Percentiles rank a stretch among this genome's conserved stretches.
Evolutionary conservation across 1,140 invertebrate genomes (phyloP).

Genomic region (Galleria mellonella): DNA sequence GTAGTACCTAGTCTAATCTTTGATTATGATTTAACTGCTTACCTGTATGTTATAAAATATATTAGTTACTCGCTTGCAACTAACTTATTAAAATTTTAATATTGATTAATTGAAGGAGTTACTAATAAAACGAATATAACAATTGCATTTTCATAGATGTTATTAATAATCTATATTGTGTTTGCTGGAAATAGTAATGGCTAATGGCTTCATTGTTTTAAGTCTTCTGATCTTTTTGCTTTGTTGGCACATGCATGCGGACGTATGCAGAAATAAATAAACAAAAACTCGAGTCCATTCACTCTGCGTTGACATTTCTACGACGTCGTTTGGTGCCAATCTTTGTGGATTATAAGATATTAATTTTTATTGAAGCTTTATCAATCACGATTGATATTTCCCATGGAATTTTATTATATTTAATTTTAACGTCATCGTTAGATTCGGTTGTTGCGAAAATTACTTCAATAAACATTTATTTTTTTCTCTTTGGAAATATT

Average conservation of each 20-base stretch:
- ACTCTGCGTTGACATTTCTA: conserved; percentile 62
- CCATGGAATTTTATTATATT: no score
- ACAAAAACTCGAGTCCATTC: conserved; percentile 62
- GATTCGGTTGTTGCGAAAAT: no score
- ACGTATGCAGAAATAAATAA: conserved; percentile 58
- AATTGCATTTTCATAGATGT: conserved; percentile 9
- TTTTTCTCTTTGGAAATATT: no score
- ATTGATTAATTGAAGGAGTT: background rate
- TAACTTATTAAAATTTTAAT: background rate
- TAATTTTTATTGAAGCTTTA: no score
- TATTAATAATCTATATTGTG: conserved; percentile 13
- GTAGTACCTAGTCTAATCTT: no score
- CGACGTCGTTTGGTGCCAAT: conserved; percentile 47
- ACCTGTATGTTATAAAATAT: no score
- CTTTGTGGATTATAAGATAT: background rate
- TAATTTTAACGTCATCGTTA: no score
- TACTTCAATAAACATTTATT: no score
- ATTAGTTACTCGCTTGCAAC: background rate
- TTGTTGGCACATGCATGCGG: conserved; percentile 58
- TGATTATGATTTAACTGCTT: no score
- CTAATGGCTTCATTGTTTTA: conserved; percentile 40
- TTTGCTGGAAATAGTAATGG: conserved; percentile 24
- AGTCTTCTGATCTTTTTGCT: conserved; percentile 33
- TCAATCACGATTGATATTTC: no score
- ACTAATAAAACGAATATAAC: background rate